phyloP scores from a whole-genome alignment of 2,888 invertebrate genomes.

The Frankliniella fusca region DNA sequence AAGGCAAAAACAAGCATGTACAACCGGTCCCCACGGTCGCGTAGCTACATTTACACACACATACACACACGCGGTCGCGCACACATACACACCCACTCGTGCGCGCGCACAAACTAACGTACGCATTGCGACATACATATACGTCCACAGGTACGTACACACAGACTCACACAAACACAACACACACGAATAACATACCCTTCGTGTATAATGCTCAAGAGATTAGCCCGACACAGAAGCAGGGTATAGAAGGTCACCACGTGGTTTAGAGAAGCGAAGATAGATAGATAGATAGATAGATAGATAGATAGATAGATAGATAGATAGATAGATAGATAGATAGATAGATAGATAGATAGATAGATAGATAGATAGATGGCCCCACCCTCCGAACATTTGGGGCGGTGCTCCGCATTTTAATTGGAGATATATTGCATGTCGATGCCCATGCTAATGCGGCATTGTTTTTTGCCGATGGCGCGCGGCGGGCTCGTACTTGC shows the following conservation, averaged over 20 bases:
- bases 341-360: background rate
- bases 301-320: background rate
- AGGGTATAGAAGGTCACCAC: too few relatives aligned
- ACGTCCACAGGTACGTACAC: too few relatives aligned
- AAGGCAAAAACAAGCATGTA: too few relatives aligned
- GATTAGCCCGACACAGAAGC: too few relatives aligned
- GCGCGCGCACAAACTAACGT: background rate
- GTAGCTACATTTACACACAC: background rate
- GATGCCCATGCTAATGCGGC: background rate
- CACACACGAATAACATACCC: too few relatives aligned
- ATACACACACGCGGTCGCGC: background rate
- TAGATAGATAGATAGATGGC: background rate
- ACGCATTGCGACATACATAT: too few relatives aligned
- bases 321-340: too few relatives aligned
- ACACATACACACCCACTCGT: background rate
- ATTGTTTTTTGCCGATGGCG: background rate
- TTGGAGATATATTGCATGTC: slow-evolving; percentile 20
- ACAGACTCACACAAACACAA: too few relatives aligned
- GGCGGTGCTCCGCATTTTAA: background rate
- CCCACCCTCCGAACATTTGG: background rate
- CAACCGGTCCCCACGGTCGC: too few relatives aligned
- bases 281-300: background rate
- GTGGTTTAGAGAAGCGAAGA: background rate
- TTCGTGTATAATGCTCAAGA: too few relatives aligned
- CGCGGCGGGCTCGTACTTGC: background rate